Base-by-base conservation (phyloP, 2,113 vertebrate species). In the Toxostoma redivivum region DNA sequence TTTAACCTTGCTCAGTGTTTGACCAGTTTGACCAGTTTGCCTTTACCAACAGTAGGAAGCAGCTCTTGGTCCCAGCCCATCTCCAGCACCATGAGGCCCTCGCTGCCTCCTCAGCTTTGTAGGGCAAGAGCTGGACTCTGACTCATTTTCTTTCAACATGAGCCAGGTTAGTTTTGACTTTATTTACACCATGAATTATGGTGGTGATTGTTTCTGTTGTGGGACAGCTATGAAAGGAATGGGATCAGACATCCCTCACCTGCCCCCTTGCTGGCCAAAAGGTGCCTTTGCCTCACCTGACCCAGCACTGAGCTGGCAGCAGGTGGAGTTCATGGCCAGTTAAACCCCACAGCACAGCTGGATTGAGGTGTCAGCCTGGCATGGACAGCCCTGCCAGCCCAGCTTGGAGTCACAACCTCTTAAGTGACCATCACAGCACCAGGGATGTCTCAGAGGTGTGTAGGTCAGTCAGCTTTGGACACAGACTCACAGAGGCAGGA, bases 381-480 rank as follows among this genome's bases (percentile, higher is more conserved):
- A 15, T 2, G 10, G 62, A 27, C 35, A 67, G 40, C 19, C 24
- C 53, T 84, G 61, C 31, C 51, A 54, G 76, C 35, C 17, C 15
- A 1, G 1, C 6, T 8, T 15, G 5, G 17, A 58, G 27, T 3
- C 7, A 20, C 20, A 24, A 28, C 37, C 61, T 50, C 23, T 13
- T 3, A 4, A 56, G 47, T 1, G 5, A 47, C 0, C 2, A 33
- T 7, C 2, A 2, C 54, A 86, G 85, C 24, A 17, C 6, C 4
- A 60, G 16, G 22, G 11, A 18, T 57, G 48, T 45, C 57, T 79
- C 70, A 40, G 38, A 48, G 40, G 10, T 1, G 18, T 2, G 4
- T 16, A 5, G 9, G 23, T 33, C 5, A 5, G 42, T 51, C 61
- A 71, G 37, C 27, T 28, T 27, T 58, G 47, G 31, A n/a, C 12